These are phyloP conservation scores for Taenioides sp. DNA, from an alignment of 2,797 vertebrate species.

Conservation along the genomic window DNA sequence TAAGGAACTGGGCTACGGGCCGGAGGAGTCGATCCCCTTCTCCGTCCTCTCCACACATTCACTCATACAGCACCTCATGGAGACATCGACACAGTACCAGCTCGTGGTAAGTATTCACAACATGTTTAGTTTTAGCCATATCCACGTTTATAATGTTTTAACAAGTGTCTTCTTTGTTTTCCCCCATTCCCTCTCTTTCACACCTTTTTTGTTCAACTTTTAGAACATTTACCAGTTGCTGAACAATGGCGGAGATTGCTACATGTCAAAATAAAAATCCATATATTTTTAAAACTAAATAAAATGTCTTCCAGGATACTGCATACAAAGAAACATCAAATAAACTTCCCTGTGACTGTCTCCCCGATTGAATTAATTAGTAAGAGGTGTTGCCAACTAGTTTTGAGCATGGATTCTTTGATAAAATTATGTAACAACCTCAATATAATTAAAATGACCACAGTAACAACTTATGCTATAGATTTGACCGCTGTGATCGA, in stretches of 20 bases:
- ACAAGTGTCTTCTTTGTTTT: neutral
- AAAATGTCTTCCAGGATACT: neutral
- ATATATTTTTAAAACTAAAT: neutral
- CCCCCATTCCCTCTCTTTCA: conserved; percentile 7
- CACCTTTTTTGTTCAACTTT: conserved; percentile 6
- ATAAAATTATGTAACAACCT: conserved; percentile 2
- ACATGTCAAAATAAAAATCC: neutral
- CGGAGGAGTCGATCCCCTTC: conserved; percentile 74
- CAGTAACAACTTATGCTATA: conserved; percentile 32
- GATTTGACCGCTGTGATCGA: conserved; percentile 29
- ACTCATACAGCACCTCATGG: conserved; percentile 80
- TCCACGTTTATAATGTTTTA: neutral
- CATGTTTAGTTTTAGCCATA: too few relatives aligned
- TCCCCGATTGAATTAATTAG: conserved; percentile 34
- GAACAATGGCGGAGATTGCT: conserved; percentile 26
- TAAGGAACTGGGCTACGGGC: conserved; percentile 74
- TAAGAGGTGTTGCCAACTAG: neutral
- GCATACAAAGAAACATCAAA: conserved; percentile 7
- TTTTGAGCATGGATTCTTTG: conserved; percentile 10
- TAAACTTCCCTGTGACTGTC: neutral
- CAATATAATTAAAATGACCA: conserved; percentile 32
- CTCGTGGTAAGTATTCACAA: conserved; percentile 61
- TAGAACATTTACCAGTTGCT: conserved; percentile 70
- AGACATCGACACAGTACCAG: conserved; percentile 72
- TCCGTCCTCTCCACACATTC: conserved; percentile 81